Percentiles rank a stretch among this genome's conserved stretches.
Evolutionary conservation across 1,140 invertebrate genomes (phyloP).

Genomic region (Rhagoletis zephyria): DNA sequence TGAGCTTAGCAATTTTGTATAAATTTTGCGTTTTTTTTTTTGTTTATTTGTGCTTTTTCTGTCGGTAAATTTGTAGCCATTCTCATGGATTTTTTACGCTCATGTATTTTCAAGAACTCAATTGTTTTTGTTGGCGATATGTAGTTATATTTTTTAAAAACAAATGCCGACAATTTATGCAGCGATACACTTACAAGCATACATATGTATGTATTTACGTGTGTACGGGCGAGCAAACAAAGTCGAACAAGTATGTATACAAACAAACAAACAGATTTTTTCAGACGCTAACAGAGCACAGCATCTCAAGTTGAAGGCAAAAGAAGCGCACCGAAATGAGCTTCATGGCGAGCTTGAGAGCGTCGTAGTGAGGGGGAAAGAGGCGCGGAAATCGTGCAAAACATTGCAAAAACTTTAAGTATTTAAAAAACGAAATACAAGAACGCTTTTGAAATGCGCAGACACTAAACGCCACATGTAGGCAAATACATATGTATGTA

Average conservation of each 20-base stretch:
- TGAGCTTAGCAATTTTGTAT: background rate
- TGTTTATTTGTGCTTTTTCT: too few species aligned
- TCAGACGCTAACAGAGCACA: background rate
- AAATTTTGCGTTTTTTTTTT: background rate
- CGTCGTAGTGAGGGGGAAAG: too few species aligned
- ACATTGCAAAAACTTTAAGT: too few species aligned
- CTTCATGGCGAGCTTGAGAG: too few species aligned
- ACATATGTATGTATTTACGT: background rate
- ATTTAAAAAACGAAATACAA: too few species aligned
- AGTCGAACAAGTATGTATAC: background rate
- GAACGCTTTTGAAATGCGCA: background rate
- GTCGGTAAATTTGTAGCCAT: background rate
- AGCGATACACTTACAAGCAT: background rate
- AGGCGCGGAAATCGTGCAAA: background rate
- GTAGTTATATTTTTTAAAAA: slow-evolving; percentile 37
- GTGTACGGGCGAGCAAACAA: background rate
- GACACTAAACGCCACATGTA: background rate
- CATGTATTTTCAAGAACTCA: background rate
- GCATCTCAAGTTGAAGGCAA: background rate
- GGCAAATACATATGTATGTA: background rate
- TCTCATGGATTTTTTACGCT: background rate
- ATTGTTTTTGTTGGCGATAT: background rate
- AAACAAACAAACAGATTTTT: background rate
- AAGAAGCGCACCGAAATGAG: too few species aligned
- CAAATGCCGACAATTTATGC: slow-evolving; percentile 55